phyloP scores from a whole-genome alignment of 2,888 invertebrate species.

The Platycheirus albimanus region DNA sequence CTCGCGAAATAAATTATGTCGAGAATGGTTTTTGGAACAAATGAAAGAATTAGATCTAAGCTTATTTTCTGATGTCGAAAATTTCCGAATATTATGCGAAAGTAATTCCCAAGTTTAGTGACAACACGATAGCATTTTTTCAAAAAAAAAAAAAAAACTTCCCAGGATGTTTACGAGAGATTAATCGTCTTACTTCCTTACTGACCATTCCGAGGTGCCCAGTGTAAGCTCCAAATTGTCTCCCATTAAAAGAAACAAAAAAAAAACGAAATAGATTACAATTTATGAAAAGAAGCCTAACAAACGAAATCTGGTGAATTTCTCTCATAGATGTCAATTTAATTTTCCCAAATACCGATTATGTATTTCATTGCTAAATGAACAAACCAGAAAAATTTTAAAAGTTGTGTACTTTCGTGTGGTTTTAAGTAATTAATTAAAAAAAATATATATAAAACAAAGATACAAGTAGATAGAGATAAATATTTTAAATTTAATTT shows the following conservation, averaged over 20 bases:
- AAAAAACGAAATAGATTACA: conserved; percentile 35
- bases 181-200: conserved; percentile 25
- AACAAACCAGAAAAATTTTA: conserved; percentile 17
- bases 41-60: too few relatives aligned
- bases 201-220: conserved; percentile 60
- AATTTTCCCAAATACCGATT: conserved; percentile 29
- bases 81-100: too few relatives aligned
- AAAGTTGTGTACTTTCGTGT: not conserved
- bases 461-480: conserved; percentile 50
- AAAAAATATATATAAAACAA: too few relatives aligned
- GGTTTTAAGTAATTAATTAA: conserved; percentile 24
- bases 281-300: conserved; percentile 37
- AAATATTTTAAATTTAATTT: conserved; percentile 54
- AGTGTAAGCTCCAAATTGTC: conserved; percentile 46
- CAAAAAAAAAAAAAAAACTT: too few relatives aligned
- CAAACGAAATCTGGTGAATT: too few relatives aligned
- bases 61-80: too few relatives aligned
- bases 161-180: too few relatives aligned
- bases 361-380: conserved; percentile 23
- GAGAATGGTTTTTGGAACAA: too few relatives aligned
- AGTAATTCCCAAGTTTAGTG: too few relatives aligned
- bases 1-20: too few relatives aligned
- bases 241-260: conserved; percentile 11
- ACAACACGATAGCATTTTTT: too few relatives aligned
- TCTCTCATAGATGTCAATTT: conserved; percentile 36